phyloP scores from a whole-genome alignment of 2,113 vertebrate genomes.

The Psophia crepitans region DNA sequence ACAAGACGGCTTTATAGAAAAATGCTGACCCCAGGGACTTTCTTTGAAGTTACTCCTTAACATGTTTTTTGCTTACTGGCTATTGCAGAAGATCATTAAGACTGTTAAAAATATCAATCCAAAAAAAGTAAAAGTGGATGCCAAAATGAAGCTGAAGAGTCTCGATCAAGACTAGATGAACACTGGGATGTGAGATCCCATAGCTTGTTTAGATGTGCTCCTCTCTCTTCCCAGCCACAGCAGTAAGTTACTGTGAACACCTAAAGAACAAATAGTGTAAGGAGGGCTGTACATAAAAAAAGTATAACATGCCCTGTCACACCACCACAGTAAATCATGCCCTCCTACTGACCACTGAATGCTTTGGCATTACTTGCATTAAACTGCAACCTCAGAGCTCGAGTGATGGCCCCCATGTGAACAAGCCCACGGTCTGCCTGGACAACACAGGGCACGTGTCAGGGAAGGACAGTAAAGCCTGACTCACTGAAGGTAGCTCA shows the following conservation, averaged over 20 bases:
- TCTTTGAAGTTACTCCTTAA: neutral
- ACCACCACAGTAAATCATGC: neutral
- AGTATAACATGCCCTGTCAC: neutral
- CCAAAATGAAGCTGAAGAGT: neutral
- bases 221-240: neutral
- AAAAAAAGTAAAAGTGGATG: neutral
- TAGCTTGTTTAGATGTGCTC: neutral
- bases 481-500: neutral
- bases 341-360: neutral
- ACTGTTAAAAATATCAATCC: neutral
- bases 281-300: neutral
- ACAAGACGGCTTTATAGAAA: neutral
- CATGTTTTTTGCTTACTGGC: neutral
- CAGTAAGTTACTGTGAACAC: neutral
- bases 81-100: neutral
- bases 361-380: neutral
- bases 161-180: neutral
- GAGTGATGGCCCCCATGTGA: rapidly evolving
- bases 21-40: neutral
- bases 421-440: neutral
- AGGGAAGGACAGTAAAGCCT: neutral
- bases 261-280: neutral
- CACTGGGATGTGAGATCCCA: neutral
- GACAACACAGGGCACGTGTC: neutral
- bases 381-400: neutral